Base-by-base conservation (phyloP, 2,888 invertebrate species). In the Caradrina clavipalpis region DNA sequence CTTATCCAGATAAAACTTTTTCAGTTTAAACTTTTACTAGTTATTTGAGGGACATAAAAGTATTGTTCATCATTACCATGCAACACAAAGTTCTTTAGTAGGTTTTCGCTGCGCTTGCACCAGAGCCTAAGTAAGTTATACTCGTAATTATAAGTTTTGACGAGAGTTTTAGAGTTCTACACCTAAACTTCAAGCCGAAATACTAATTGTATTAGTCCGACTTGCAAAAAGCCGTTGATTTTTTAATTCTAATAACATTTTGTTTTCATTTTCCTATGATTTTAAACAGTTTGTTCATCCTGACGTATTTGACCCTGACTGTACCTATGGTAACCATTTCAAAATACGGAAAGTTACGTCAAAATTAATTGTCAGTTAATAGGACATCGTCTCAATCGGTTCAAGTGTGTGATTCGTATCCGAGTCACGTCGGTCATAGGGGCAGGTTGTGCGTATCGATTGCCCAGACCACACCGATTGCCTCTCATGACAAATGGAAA, bases 371-470 rank as follows among this genome's bases (percentile, higher is more conserved):
- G 65, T 26, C 56, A 63, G 54, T 74, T 76, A 82, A 81, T 78
- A 64, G 60, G 55, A 58, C 62, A 68, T 39, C 47, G 64, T 73
- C 58, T 69, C 73, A 60, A 69, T 71, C 63, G 71, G 78, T 69
- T 81, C 62, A 60, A 70, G 81, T 66, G 56, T 66, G 63, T 72
- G 64, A 77, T 86, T 63, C 54, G 76, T 81, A 89, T 80, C 80
- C 73, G 54, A 78, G 76, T 80, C 89, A 89, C 89, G 89, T 87
- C 73, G 67, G 61, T 69, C 84, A 88, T 89, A 85, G 79, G 87
- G 89, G 89, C 84, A 83, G 84, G 82, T 80, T 79, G 82, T 80
- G 74, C 74, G 75, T 85, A 88, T 88, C 82, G 87, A 84, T 86
- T 80, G 58, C 35, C 60, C 61, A 68, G 66, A 76, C 78, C 72